Percentiles rank a stretch among this genome's conserved stretches.
These are phyloP conservation scores for Pseudorhombus dupliciocellatus DNA, from an alignment of 2,113 vertebrate species.

Conservation along the genomic window DNA sequence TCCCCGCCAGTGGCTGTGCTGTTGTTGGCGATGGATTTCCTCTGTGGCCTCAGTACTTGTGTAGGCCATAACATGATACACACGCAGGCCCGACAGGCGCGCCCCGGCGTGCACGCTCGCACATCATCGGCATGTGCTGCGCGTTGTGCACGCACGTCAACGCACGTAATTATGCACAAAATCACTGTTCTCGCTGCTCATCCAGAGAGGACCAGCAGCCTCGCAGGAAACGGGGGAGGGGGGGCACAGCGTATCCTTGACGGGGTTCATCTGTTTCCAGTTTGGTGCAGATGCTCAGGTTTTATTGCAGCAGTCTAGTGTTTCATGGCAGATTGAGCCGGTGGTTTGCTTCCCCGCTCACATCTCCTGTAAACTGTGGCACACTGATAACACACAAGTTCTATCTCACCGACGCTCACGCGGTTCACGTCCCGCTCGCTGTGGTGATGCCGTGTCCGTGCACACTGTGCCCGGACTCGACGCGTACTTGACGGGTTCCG, in stretches of 20 bases:
- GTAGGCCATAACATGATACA: constrained; percentile 79
- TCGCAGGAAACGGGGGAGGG: constrained; percentile 63
- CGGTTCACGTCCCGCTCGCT: constrained; percentile 16
- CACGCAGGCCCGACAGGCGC: constrained; percentile 61
- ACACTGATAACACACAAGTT: constrained; percentile 70
- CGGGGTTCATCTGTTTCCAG: constrained; percentile 84
- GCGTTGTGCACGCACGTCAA: constrained; percentile 33
- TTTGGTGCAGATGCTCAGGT: constrained; percentile 84
- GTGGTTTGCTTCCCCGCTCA: constrained; percentile 76
- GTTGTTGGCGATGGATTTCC: constrained; percentile 78
- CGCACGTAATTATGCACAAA: constrained; percentile 64
- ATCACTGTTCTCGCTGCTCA: constrained; percentile 62
- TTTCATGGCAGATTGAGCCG: constrained; percentile 86
- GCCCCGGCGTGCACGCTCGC: constrained; percentile 21
- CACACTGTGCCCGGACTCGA: constrained; percentile 36
- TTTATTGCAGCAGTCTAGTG: constrained; percentile 84
- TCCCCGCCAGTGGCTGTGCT: constrained; percentile 78
- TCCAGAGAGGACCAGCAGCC: constrained; percentile 65
- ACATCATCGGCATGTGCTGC: constrained; percentile 35
- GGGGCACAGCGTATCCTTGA: constrained; percentile 77
- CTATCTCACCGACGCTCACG: constrained; percentile 66
- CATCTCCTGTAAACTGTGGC: constrained; percentile 81
- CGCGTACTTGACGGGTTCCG: constrained; percentile 55
- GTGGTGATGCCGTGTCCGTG: constrained; percentile 18
- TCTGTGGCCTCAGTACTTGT: constrained; percentile 78